Evolutionary conservation across 2,888 invertebrate species (phyloP).

Genomic region (Clivina fossor): DNA sequence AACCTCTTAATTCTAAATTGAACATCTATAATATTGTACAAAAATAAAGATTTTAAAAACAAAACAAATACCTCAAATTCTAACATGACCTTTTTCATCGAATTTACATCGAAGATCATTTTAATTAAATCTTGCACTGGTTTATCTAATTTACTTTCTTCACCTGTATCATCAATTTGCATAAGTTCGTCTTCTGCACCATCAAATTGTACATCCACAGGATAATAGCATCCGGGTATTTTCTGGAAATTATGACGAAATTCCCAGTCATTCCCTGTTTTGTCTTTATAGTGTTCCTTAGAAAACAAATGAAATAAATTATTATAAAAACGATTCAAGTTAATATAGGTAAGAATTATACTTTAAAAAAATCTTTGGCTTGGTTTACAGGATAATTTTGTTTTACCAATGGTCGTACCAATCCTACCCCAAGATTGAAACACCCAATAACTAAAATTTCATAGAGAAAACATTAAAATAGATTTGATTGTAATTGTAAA

Average conservation of each 20-base stretch:
- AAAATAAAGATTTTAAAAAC: conserved; percentile 32
- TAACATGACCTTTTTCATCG: conserved; percentile 89
- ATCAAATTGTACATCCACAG: conserved; percentile 86
- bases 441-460: conserved; percentile 68
- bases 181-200: conserved; percentile 51
- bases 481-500: too few relatives aligned
- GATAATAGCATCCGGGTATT: conserved; percentile 74
- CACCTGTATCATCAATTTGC: conserved; percentile 47
- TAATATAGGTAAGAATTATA: conserved; percentile 55
- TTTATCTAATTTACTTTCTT: conserved; percentile 67
- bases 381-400: conserved; percentile 59
- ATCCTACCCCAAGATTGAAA: conserved; percentile 96
- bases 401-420: conserved; percentile 87
- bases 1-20: too few relatives aligned
- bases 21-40: too few relatives aligned
- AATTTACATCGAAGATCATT: conserved; percentile 86
- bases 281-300: conserved; percentile 60
- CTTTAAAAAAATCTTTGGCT: conserved; percentile 66
- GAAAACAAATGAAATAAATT: conserved; percentile 36
- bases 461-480: background rate
- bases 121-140: conserved; percentile 82
- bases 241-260: conserved; percentile 66
- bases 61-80: conserved; percentile 90
- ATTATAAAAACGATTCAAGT: background rate
- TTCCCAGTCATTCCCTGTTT: conserved; percentile 81